phyloP scores from a whole-genome alignment of 2,888 invertebrate species.

The Cantharis flavilabris region DNA sequence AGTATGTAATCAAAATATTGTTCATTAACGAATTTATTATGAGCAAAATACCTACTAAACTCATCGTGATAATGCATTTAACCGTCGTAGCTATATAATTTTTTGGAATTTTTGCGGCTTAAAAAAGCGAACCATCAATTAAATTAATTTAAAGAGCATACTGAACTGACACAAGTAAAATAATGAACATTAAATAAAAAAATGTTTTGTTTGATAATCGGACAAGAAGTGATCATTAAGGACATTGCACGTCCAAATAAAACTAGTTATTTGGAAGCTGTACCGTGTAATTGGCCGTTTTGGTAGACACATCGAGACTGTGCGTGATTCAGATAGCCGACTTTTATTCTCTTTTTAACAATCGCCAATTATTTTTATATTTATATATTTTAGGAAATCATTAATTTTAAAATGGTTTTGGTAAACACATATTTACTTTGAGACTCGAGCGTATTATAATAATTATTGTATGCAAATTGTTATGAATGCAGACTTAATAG shows the following conservation, averaged over 20 bases:
- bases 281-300: conserved; percentile 6
- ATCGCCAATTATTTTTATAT: neutral
- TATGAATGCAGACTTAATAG: neutral
- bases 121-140: neutral
- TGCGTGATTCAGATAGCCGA: conserved; percentile 11
- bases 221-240: conserved; percentile 3
- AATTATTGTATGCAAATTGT: neutral
- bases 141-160: neutral
- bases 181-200: neutral
- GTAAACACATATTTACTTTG: neutral
- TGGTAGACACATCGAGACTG: conserved; percentile 3
- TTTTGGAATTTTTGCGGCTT: neutral
- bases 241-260: conserved; percentile 7
- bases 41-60: neutral
- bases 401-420: neutral
- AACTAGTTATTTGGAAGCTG: conserved; percentile 4
- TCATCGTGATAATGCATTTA: neutral
- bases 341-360: neutral
- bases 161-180: neutral
- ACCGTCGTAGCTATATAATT: neutral
- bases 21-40: neutral
- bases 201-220: neutral
- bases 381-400: neutral
- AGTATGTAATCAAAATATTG: neutral
- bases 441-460: neutral